Percentiles rank a stretch among this genome's conserved stretches.
These are phyloP conservation scores for Emydocephalus ijimae DNA, from an alignment of 2,113 vertebrate species.

Conservation along the genomic window DNA sequence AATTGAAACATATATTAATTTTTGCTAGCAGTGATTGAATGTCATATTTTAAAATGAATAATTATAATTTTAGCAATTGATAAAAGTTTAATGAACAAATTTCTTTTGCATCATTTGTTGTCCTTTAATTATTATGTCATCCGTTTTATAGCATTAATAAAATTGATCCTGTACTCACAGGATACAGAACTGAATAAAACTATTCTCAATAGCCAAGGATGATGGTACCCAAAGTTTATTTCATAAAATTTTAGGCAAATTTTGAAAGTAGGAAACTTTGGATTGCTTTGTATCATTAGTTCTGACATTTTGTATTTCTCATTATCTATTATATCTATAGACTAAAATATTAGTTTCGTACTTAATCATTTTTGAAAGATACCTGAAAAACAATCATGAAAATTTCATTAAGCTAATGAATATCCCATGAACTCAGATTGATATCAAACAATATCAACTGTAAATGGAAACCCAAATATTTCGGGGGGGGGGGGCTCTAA, in stretches of 20 bases:
- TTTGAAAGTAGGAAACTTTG: background rate
- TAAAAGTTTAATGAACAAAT: background rate
- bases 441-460: background rate
- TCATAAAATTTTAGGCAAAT: background rate
- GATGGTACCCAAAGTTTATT: background rate
- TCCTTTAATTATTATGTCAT: background rate
- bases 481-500: rapidly evolving
- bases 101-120: background rate
- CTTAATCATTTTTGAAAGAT: background rate
- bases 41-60: background rate
- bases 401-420: background rate
- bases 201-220: background rate
- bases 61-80: background rate
- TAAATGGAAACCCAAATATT: background rate
- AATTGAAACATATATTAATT: background rate
- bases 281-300: background rate
- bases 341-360: background rate
- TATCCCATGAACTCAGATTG: background rate
- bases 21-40: background rate
- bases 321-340: background rate
- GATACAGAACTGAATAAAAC: background rate
- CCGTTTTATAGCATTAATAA: background rate
- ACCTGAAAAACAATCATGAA: background rate
- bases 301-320: background rate
- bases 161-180: background rate